phyloP scores from a whole-genome alignment of 2,113 vertebrate species.

The Galeopterus variegatus region DNA sequence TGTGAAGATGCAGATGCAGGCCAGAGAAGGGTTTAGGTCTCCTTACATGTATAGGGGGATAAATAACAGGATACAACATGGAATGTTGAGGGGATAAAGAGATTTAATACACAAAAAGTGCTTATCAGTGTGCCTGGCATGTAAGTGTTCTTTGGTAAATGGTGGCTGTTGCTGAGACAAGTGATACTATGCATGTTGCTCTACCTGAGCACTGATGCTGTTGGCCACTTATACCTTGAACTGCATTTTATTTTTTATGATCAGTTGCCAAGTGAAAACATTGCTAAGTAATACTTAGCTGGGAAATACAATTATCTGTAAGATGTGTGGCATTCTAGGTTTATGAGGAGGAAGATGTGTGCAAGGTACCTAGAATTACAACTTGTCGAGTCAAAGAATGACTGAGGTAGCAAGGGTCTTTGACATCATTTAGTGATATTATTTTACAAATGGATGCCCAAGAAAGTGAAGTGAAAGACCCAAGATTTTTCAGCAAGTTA shows the following conservation, averaged over 20 bases:
- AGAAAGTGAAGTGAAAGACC: not conserved
- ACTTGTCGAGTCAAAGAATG: constrained; percentile 8
- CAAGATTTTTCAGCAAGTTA: not conserved
- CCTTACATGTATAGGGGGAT: not conserved
- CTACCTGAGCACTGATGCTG: not conserved
- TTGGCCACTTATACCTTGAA: not conserved
- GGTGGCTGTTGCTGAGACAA: not conserved
- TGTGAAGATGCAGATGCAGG: not conserved
- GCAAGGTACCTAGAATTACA: constrained; percentile 14
- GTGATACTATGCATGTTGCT: not conserved
- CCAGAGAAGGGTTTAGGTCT: not conserved
- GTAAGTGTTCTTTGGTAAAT: not conserved
- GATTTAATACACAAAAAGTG: not conserved
- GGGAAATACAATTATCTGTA: constrained; percentile 55
- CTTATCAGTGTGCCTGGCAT: not conserved
- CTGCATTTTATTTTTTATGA: constrained; percentile 40
- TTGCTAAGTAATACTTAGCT: constrained; percentile 31
- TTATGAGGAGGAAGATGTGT: constrained; percentile 46
- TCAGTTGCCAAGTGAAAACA: constrained; percentile 58
- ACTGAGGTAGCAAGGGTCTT: not conserved
- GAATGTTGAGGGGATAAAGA: not conserved
- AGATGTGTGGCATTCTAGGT: constrained; percentile 30
- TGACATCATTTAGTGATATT: not conserved
- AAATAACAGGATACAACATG: not conserved
- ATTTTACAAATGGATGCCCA: constrained; percentile 36